These are phyloP conservation scores for Setipinna tenuifilis DNA, from an alignment of 2,797 vertebrate genomes.

Conservation along the genomic window DNA sequence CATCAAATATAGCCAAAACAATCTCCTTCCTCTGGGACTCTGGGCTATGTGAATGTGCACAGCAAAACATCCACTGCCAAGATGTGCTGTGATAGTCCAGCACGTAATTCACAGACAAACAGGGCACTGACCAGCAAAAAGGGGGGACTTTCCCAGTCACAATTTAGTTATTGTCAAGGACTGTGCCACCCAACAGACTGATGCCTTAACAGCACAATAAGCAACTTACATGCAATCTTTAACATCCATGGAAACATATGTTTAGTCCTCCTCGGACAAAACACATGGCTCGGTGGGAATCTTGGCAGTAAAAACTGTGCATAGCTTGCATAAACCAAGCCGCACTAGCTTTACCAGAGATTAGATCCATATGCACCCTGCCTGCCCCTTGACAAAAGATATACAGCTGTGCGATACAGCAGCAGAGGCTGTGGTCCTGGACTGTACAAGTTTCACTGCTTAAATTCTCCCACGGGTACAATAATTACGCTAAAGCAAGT, in stretches of 20 bases:
- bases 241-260: not conserved
- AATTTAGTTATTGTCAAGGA: not conserved
- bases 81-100: not conserved
- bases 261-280: not conserved
- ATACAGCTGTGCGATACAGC: not conserved
- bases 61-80: not conserved
- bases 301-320: slow-evolving; percentile 1
- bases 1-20: not conserved
- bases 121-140: not conserved
- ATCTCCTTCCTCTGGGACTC: not conserved
- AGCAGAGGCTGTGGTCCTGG: not conserved
- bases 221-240: not conserved
- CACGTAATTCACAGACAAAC: not conserved
- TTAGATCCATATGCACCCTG: not conserved
- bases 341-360: not conserved
- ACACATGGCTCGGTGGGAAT: slow-evolving; percentile 4
- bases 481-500: not conserved
- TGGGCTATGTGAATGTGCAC: not conserved
- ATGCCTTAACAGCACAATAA: not conserved
- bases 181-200: not conserved
- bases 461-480: not conserved
- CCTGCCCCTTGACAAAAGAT: not conserved
- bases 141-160: not conserved
- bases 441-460: not conserved
- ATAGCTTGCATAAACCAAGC: not conserved